phyloP scores from a whole-genome alignment of 2,797 vertebrate species.

The Labroides dimidiatus region DNA sequence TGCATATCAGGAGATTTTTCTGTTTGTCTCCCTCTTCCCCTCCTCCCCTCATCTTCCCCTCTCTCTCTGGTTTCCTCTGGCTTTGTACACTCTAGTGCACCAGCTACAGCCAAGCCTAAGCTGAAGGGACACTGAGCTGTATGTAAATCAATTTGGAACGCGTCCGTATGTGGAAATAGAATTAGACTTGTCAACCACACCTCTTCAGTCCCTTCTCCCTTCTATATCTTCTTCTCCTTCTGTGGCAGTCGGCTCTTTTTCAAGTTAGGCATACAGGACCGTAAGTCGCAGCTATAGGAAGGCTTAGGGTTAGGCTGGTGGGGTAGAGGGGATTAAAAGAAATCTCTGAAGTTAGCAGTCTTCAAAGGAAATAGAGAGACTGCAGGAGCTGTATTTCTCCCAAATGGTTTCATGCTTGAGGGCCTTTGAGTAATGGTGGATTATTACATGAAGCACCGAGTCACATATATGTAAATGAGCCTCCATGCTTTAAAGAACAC shows the following conservation, averaged over 20 bases:
- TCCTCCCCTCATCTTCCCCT: conserved; percentile 31
- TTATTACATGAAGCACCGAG: conserved; percentile 73
- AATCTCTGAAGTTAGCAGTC: conserved; percentile 77
- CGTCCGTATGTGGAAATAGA: conserved; percentile 79
- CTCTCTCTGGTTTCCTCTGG: conserved; percentile 41
- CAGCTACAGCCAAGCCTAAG: conserved; percentile 63
- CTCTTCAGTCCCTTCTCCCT: conserved; percentile 66
- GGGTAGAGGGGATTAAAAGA: conserved; percentile 72
- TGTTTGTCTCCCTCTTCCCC: conserved; percentile 27
- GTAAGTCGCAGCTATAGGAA: conserved; percentile 71
- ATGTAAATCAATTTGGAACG: conserved; percentile 83
- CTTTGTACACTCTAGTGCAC: conserved; percentile 53
- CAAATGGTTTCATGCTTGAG: conserved; percentile 74
- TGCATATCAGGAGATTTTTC: conserved; percentile 57
- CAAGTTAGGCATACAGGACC: conserved; percentile 46
- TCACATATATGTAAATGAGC: conserved; percentile 75
- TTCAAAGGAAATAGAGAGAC: conserved; percentile 75
- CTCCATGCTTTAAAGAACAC: conserved; percentile 38
- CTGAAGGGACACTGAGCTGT: conserved; percentile 74
- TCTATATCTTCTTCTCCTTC: conserved; percentile 46
- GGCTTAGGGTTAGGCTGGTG: conserved; percentile 68
- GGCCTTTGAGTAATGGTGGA: conserved; percentile 74
- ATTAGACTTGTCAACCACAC: conserved; percentile 80
- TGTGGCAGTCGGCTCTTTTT: conserved; percentile 46
- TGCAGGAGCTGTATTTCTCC: conserved; percentile 62